Evolutionary conservation across 2,113 vertebrate species (phyloP), one percentile per base, ranked within the genome.

Genomic region (Chrysemys picta): DNA sequence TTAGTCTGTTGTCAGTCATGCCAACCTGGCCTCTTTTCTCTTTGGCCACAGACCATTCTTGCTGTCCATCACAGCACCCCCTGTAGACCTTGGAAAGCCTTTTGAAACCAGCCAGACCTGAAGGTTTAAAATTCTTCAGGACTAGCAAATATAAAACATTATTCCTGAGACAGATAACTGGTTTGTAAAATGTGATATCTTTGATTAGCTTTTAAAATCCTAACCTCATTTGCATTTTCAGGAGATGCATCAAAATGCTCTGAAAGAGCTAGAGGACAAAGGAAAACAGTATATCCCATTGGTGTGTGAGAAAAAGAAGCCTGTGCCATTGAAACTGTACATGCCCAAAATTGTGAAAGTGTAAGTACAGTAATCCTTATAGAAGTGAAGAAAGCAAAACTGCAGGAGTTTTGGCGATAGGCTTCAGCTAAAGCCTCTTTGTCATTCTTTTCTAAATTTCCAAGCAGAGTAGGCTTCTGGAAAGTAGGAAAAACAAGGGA

Each of bases 331-430:
- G 90, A 99, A 99, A 91, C 97, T 99, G 52, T 99, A 99, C 88
- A 99, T 98, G 1, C 99, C 99, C 3, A 99, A 99, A 97, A 98
- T 99, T 79, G 99, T 99, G 59, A 98, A 99, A 99, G 99, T 99
- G 99, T 99, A 98, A 99, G 99, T 98, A 84, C 80, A 47, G 4
- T 29, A n/a, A 35, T 3, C 4, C 24, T 54, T 79, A 31, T 8
- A 82, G 45, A 85, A 85, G 35, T 69, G 14, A 72, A 72, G 65
- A 69, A 59, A 88, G n/a, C 42, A 88, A 52, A 82, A 16, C 12
- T 87, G 3, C 0, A 1, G 25, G 75, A 42, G 38, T 42, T 42
- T 42, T 69, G n/a, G 19, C 10, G 35, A 22, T 8, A 69, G 35
- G 17, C 16, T 69, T n/a, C 35, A 69, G 17, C 6, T 69, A 38